Base-by-base conservation (phyloP, 1,140 invertebrate genomes). In the Armadillidium nasatum region DNA sequence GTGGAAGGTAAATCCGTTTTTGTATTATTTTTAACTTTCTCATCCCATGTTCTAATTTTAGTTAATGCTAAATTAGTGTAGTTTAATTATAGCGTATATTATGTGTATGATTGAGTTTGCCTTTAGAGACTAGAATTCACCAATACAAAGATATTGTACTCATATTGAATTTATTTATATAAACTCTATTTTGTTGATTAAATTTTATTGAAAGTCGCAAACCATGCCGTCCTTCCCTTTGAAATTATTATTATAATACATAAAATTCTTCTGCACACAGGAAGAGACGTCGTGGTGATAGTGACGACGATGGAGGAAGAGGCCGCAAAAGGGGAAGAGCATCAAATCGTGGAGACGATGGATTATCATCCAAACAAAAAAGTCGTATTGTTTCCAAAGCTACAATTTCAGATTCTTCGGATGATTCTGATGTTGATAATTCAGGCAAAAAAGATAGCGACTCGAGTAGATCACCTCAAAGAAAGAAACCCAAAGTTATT, bases 381-480 rank as follows among this genome's bases (percentile, higher is more conserved):
- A 88, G 90, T 21, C 91, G 93, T 83, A 91, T 97, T 82, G 91
- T 96, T 0, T 97, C 95, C 0, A 98, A 97, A 85, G 95, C 93
- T 78, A 95, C 94, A 0, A 97, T 98, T 76, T 97, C 95, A 0
- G 96, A 94, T 0, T 95, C 80, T 13, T 76, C 93, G 82, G 94
- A 96, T 83, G 87, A 85, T 6, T 94, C 93, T 0, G 93, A 95
- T 81, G 87, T 88, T 66, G 86, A 87, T 19, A 70, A 78, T 60
- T 77, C 22, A 10, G 19, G 43, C 33, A 66, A 77, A 22, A 70
- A 75, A 23, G 88, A 88, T 75, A 88, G 87, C 74, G 89, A 87
- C 43, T 86, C 85, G 75, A 88, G 86, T 60, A 84, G 86, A 80
- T 86, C 82, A 44, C 19, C 50, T 19, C 11, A 60, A 60, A 33